A percentile compares a stretch with the other conserved stretches of the same genome.
Conservation (phyloP, 2,888 invertebrate genomes). For the Formica aserva region DNA sequence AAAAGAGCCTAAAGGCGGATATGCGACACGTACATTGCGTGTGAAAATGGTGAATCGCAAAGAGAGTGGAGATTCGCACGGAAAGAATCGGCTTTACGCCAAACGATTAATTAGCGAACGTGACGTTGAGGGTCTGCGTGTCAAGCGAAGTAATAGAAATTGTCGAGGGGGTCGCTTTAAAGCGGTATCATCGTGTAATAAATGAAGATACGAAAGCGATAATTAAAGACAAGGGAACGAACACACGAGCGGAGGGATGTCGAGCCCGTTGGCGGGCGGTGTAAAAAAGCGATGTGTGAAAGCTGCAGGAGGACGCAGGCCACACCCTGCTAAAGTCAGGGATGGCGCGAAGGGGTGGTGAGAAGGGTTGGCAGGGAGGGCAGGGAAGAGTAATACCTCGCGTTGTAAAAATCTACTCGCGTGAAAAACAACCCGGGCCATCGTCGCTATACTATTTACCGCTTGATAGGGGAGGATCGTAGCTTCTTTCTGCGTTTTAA, state of each 20-base stretch:
- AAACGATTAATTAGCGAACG: constrained; percentile 19
- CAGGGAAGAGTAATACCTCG: constrained; percentile 43
- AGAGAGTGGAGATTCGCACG: background rate
- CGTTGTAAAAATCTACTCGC: constrained; percentile 44
- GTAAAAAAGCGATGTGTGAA: constrained; percentile 68
- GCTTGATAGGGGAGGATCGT: constrained; percentile 45
- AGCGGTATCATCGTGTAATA: constrained; percentile 22
- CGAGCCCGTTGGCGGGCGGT: constrained; percentile 46
- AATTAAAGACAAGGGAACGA: constrained; percentile 30
- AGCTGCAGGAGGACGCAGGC: constrained; percentile 40
- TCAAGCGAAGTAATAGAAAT: background rate
- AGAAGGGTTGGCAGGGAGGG: background rate
- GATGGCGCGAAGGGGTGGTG: background rate
- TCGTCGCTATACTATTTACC: constrained; percentile 42
- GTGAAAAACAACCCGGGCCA: constrained; percentile 50
- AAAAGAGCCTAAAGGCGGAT: background rate
- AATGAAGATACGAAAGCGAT: background rate
- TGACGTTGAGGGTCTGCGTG: background rate
- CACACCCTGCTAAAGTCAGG: constrained; percentile 54
- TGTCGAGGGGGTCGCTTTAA: background rate
- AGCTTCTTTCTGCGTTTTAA: constrained; percentile 16
- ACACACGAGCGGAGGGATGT: constrained; percentile 55
- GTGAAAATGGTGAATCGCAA: background rate
- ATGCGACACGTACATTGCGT: background rate
- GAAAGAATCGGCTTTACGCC: background rate